Base-by-base conservation (phyloP, 2,797 vertebrate species). In the Poecilia gillii region DNA sequence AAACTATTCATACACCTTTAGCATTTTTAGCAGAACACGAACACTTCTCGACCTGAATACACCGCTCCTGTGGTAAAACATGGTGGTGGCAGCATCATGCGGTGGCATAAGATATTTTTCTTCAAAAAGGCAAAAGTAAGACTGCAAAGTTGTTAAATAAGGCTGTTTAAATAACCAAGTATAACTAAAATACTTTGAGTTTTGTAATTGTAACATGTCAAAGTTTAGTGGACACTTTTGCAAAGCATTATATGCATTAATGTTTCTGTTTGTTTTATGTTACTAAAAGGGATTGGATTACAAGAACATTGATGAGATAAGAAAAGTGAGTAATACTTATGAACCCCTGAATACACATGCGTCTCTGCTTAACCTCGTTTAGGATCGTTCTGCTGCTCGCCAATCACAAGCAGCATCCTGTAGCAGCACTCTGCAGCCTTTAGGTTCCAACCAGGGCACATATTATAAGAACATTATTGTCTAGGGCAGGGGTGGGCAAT, bases 241-340 rank as follows among this genome's bases (percentile, higher is more conserved):
- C 23, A n/a, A 41, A 41, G 62, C 6, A 36, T 7, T 8, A 9
- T 23, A 13, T 57, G 1, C 28, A 43, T 33, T 70, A 73, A 41
- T 78, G 55, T 39, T 59, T 77, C 28, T 74, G 72, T 64, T 51
- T 79, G 33, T 14, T 70, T 51, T 81, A 31, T 53, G 28, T 74
- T 68, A 31, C 55, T 49, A 39, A n/a, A 6, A 7, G 11, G 4
- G 39, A 72, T 33, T 18, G 4, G 47, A 77, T 39, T 59, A 36
- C 70, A 74, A 80, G 1, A 72, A 28, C 33, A 75, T 43, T 31
- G 4, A 76, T 1, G 16, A 33, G 25, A 72, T 66, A 41, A 6
- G 39, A 14, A 72, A 72, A 28, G 71, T 51, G 11, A 36, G 49
- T 41, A 7, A 39, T 33, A 70, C 73, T 77, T 74, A 53, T 41